phyloP scores from a whole-genome alignment of 2,113 vertebrate species.

The Salvelinus alpinus region DNA sequence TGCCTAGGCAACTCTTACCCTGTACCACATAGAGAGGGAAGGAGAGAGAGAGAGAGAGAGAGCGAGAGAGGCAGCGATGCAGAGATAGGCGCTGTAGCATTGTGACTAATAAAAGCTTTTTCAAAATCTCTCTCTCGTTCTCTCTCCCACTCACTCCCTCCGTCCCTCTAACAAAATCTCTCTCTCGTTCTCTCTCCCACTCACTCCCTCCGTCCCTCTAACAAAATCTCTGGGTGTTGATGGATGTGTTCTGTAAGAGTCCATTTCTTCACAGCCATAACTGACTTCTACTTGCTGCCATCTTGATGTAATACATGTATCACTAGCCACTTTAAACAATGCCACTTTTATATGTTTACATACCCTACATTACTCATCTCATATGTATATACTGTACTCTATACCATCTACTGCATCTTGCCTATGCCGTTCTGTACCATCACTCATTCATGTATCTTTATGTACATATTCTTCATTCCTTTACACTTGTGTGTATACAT shows the following conservation, averaged over 20 bases:
- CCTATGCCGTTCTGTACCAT: too few relatives aligned
- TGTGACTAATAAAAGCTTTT: background rate
- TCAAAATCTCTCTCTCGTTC: background rate
- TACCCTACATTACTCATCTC: too few relatives aligned
- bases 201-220: conserved; percentile 5
- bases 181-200: background rate
- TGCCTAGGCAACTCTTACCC: conserved; percentile 4
- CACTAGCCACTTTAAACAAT: too few relatives aligned
- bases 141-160: background rate
- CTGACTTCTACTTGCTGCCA: background rate
- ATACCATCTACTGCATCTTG: too few relatives aligned
- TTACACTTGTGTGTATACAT: too few relatives aligned
- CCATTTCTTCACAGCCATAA: conserved; percentile 37
- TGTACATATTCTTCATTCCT: too few relatives aligned
- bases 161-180: conserved; percentile 30
- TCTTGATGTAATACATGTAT: too few relatives aligned
- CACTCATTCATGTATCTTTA: too few relatives aligned
- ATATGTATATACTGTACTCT: too few relatives aligned
- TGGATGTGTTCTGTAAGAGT: conserved; percentile 49
- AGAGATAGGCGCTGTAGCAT: background rate
- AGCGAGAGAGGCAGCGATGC: too few relatives aligned
- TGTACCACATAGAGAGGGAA: background rate
- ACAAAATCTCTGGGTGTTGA: conserved; percentile 41
- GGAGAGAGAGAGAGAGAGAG: too few relatives aligned
- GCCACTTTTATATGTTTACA: too few relatives aligned